Base-by-base conservation (phyloP, 1,140 invertebrate species). In the Tetragonula clypearis region DNA sequence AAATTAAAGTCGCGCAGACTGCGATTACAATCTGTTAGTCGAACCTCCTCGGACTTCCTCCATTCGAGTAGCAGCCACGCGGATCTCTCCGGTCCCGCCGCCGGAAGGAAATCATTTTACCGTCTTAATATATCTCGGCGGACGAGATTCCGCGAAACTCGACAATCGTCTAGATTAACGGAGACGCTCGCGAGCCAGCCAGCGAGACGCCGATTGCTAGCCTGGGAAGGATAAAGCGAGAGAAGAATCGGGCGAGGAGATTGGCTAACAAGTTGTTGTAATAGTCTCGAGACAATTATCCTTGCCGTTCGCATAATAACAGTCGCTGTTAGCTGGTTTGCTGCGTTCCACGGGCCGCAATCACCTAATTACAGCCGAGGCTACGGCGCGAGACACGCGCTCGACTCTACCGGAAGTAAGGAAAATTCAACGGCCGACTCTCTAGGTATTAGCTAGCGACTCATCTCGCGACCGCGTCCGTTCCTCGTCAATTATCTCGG, bases 401-500 rank as follows among this genome's bases (percentile, higher is more conserved):
- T 19, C 72, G 15, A 68, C 66, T 35, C 35, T 35, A 35, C 60
- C 35, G 74, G 72, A 89, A 89, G 85, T 89, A 89, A 77, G 56
- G 60, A 81, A 86, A 78, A 88, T 69, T 85, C 84, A 66, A 84
- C 85, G 89, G 65, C 73, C 85, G 83, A 90, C 88, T 92, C 79
- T 90, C 82, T 49, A 49, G 78, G 86, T 91, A 90, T 92, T 91
- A 91, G 84, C 87, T 87, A 91, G 74, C 55, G 69, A 66, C 74
- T 74, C 71, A 12, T 21, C 77, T 30, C 41, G 65, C 86, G 74
- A 35, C 56, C 73, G 68, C 35, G 41, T 49, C 65, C 41, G 53
- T 76, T 80, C 71, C 84, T 86, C 89, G 89, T 92, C 89, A 91
- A 92, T 92, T 91, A 86, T 86, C 80, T 85, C 77, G 49, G 84